Evolutionary conservation across 2,797 vertebrate genomes (phyloP).

Genomic region (Todus mexicanus): DNA sequence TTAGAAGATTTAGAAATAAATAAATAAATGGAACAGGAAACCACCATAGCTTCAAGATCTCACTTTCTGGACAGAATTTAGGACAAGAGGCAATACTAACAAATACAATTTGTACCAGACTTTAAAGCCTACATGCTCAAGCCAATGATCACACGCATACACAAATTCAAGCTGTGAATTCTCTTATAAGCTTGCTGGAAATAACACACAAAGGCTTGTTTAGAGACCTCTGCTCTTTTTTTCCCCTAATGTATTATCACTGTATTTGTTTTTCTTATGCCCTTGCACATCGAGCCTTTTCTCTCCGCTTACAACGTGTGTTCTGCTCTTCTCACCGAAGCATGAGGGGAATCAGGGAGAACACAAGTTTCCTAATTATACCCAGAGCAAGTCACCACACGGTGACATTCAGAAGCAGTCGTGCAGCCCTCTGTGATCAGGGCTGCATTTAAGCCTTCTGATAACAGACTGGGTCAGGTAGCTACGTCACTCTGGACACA

Average conservation of each 20-base stretch:
- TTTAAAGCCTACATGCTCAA: background rate
- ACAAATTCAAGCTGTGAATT: background rate
- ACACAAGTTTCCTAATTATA: background rate
- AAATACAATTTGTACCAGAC: background rate
- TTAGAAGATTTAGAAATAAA: background rate
- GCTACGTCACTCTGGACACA: background rate
- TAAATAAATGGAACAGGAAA: conserved; percentile 2
- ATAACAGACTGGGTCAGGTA: background rate
- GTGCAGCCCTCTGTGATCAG: background rate
- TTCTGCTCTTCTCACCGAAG: background rate
- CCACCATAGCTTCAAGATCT: background rate
- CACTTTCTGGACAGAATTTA: background rate
- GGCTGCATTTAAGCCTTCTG: background rate
- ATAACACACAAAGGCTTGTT: background rate
- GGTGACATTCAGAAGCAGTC: background rate
- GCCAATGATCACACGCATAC: background rate
- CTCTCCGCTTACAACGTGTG: background rate
- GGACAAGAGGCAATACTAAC: conserved; percentile 15
- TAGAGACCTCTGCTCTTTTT: background rate
- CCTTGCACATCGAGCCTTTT: background rate
- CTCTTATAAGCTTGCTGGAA: background rate
- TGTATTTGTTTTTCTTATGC: background rate
- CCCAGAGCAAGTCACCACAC: background rate
- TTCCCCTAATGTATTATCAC: background rate
- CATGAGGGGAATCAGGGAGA: background rate